Evolutionary conservation across 1,140 invertebrate genomes (phyloP).

Genomic region (Sarcophaga bullata): DNA sequence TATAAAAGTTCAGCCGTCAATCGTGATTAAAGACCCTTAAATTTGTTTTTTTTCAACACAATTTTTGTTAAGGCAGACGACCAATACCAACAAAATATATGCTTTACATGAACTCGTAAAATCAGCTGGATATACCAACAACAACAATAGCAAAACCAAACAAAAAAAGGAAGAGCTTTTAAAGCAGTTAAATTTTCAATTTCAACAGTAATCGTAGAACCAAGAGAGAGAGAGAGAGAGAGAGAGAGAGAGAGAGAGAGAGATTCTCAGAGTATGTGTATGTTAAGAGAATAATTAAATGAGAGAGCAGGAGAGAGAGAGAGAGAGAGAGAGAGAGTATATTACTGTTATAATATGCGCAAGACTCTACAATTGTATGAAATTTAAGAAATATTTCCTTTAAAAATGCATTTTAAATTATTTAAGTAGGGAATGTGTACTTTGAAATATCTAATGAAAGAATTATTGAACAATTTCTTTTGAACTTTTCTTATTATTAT

Average conservation of each 20-base stretch:
- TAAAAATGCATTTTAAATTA: slow-evolving; percentile 10
- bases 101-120: background rate
- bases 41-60: background rate
- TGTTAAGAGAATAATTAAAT: no score
- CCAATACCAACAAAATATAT: background rate
- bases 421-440: background rate
- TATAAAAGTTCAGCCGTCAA: slow-evolving; percentile 17
- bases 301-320: background rate
- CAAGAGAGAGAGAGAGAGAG: background rate
- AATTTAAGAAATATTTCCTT: background rate
- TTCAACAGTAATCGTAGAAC: background rate
- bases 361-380: slow-evolving; percentile 3
- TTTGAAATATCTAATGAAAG: no score
- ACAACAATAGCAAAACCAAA: background rate
- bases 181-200: background rate
- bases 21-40: slow-evolving; percentile 24
- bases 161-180: background rate
- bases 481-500: no score
- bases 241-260: background rate
- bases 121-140: background rate
- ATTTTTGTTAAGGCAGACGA: slow-evolving; percentile 22
- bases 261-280: background rate
- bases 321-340: background rate
- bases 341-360: background rate
- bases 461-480: no score